A percentile compares a stretch with the other conserved stretches of the same genome.
Evolutionary conservation across 1,140 invertebrate species (phyloP).

Genomic region (Drosophila setifemur): DNA sequence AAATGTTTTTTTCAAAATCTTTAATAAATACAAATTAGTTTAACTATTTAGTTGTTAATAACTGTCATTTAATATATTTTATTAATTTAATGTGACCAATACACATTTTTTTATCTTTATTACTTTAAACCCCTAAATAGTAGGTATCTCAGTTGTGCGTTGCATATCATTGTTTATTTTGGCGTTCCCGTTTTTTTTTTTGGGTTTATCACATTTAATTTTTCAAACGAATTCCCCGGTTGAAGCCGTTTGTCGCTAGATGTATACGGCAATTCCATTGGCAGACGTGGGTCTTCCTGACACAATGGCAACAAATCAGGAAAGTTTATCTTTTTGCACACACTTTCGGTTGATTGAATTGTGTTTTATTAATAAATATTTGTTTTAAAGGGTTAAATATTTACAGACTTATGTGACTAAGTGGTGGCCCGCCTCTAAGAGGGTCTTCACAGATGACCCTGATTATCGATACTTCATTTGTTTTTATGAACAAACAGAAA

Average conservation of each 20-base stretch:
- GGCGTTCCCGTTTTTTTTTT: slow-evolving; percentile 16
- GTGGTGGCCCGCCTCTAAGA: slow-evolving; percentile 41
- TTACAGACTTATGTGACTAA: slow-evolving; percentile 46
- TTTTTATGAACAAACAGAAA: no score
- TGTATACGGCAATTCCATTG: slow-evolving; percentile 58
- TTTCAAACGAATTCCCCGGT: slow-evolving; percentile 56
- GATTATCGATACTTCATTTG: no score
- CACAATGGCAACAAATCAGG: slow-evolving; percentile 31
- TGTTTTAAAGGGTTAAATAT: slow-evolving; percentile 48
- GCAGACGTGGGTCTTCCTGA: slow-evolving; percentile 40
- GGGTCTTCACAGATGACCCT: slow-evolving; percentile 6
- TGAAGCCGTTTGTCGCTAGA: slow-evolving; percentile 56
- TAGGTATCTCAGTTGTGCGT: background rate
- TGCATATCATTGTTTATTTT: background rate
- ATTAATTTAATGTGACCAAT: no score
- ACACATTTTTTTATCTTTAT: no score
- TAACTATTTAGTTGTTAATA: background rate
- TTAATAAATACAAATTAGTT: background rate
- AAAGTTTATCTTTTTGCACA: slow-evolving; percentile 1
- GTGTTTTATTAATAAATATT: slow-evolving; percentile 48
- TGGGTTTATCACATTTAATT: slow-evolving; percentile 71
- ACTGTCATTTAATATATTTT: no score
- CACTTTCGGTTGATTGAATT: slow-evolving; percentile 54
- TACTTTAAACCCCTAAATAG: background rate
- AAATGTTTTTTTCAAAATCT: no score